These are phyloP conservation scores for Ormyrus nitidulus DNA, from an alignment of 2,888 invertebrate genomes.

Conservation along the genomic window DNA sequence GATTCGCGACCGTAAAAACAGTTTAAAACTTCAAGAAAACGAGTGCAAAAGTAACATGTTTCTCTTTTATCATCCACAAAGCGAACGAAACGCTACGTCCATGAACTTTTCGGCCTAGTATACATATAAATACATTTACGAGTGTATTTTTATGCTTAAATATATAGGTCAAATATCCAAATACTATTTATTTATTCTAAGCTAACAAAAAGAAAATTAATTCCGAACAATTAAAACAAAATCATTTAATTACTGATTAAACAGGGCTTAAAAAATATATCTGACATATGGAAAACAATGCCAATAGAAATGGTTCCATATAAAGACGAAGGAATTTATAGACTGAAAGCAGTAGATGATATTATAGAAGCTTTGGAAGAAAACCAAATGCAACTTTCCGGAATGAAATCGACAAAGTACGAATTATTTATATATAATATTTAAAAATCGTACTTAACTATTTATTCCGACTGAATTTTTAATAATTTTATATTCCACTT, in stretches of 20 bases:
- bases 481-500: too few relatives aligned
- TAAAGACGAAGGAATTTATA: constrained; percentile 80
- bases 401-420: constrained; percentile 89
- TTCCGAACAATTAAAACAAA: background rate
- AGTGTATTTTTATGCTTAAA: too few relatives aligned
- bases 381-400: constrained; percentile 87
- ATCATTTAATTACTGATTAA: background rate
- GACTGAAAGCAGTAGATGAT: constrained; percentile 86
- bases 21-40: too few relatives aligned
- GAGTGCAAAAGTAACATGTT: too few relatives aligned
- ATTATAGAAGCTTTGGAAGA: constrained; percentile 89
- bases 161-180: too few relatives aligned
- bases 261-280: constrained; percentile 83
- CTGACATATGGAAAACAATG: constrained; percentile 84
- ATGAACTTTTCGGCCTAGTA: too few relatives aligned
- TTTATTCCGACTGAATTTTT: too few relatives aligned
- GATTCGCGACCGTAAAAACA: too few relatives aligned
- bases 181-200: background rate
- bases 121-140: too few relatives aligned
- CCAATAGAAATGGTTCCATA: constrained; percentile 85
- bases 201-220: background rate
- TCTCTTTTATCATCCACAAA: too few relatives aligned
- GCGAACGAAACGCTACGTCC: too few relatives aligned
- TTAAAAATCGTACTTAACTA: too few relatives aligned
- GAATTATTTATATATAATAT: background rate